Conservation (phyloP, 2,888 invertebrate species). For the Lampropteryx suffumata region DNA sequence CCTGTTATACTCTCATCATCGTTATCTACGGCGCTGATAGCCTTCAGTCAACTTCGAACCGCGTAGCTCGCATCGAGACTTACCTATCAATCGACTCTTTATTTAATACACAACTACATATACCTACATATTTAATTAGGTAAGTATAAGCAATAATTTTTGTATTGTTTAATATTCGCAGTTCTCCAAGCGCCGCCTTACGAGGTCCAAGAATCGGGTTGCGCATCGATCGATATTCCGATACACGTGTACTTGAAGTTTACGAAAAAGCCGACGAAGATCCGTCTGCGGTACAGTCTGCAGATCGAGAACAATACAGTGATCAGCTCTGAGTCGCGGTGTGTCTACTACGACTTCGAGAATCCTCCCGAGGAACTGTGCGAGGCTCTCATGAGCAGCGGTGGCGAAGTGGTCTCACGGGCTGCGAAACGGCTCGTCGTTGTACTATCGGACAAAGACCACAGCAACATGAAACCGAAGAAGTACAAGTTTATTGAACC, state of each 20-base stretch:
- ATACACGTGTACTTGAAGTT: constrained; percentile 77
- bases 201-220: constrained; percentile 78
- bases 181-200: constrained; percentile 79
- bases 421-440: constrained; percentile 56
- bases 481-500: constrained; percentile 66
- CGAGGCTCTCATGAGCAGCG: constrained; percentile 66
- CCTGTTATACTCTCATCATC: constrained; percentile 52
- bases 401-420: constrained; percentile 66
- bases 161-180: constrained; percentile 34
- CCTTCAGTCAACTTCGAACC: constrained; percentile 43
- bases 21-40: constrained; percentile 61
- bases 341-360: constrained; percentile 71
- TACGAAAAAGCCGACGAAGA: constrained; percentile 70
- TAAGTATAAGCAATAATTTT: not conserved
- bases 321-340: constrained; percentile 64
- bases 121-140: constrained; percentile 23
- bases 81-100: constrained; percentile 45
- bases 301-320: constrained; percentile 68
- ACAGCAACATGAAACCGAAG: constrained; percentile 45
- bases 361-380: constrained; percentile 68
- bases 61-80: constrained; percentile 16
- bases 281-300: constrained; percentile 68
- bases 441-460: constrained; percentile 54
- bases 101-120: not conserved
- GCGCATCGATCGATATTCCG: constrained; percentile 73